phyloP scores from a whole-genome alignment of 2,113 vertebrate species.

The Chascanopsetta lugubris region DNA sequence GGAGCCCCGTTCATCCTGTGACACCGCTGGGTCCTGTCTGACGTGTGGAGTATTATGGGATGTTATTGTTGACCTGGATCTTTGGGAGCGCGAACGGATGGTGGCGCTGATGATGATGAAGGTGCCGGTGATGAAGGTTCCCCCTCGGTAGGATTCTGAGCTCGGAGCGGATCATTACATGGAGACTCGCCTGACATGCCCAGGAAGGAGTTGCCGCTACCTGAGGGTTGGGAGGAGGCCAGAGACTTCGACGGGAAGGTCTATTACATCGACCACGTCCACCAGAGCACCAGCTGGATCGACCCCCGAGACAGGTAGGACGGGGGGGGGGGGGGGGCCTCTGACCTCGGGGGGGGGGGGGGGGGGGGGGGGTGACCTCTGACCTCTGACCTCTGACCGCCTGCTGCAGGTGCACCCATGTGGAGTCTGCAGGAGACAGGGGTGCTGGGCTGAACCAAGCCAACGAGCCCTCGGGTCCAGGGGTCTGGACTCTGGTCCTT shows the following conservation, averaged over 20 bases:
- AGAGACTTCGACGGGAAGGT: conserved; percentile 95
- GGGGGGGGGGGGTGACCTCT: no score
- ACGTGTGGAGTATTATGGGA: conserved; percentile 67
- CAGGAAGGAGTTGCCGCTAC: conserved; percentile 95
- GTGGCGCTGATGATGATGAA: neutral
- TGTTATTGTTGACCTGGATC: conserved; percentile 14
- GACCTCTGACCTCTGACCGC: no score
- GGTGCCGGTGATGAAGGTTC: conserved; percentile 52
- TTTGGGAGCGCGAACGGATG: no score
- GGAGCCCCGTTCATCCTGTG: neutral
- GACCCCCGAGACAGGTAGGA: conserved; percentile 94
- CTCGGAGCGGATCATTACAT: conserved; percentile 70
- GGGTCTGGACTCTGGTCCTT: no score
- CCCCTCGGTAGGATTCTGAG: conserved; percentile 60
- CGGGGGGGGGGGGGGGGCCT: conserved; percentile 23
- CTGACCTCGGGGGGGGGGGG: neutral
- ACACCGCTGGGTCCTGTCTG: conserved; percentile 21
- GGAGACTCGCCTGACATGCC: conserved; percentile 89
- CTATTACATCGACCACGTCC: conserved; percentile 94
- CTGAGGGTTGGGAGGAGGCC: conserved; percentile 96
- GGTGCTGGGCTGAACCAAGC: no score
- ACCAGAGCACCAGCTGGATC: conserved; percentile 94
- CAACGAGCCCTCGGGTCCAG: no score
- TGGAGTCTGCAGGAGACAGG: no score
- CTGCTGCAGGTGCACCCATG: neutral